phyloP scores from a whole-genome alignment of 2,888 invertebrate species.

The Trimorus sp. region DNA sequence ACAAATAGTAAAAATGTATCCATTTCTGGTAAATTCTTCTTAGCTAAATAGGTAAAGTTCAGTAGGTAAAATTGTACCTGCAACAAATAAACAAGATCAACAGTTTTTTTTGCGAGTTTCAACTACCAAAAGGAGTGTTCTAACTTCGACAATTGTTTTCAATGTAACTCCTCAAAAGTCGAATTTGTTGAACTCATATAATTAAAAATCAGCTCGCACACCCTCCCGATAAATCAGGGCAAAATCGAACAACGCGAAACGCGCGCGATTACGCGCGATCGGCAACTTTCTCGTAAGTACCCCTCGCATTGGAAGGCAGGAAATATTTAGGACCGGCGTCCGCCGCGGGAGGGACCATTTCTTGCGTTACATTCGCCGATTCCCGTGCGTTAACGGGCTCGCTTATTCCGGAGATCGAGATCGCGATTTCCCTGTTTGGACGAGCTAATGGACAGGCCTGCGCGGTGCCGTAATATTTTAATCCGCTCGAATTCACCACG shows the following conservation, averaged over 20 bases:
- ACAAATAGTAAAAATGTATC: no score
- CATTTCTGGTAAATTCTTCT: no score
- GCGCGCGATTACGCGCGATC: constrained; percentile 38
- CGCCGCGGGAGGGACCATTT: constrained; percentile 53
- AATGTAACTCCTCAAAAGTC: no score
- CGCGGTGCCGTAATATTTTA: constrained; percentile 60
- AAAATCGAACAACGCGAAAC: constrained; percentile 34
- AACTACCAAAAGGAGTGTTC: no score
- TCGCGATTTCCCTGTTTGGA: constrained; percentile 65
- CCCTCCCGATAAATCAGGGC: constrained; percentile 31
- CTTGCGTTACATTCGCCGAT: constrained; percentile 47
- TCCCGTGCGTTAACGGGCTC: constrained; percentile 51
- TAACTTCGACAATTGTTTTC: no score
- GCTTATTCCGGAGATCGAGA: constrained; percentile 55
- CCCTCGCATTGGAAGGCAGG: constrained; percentile 46
- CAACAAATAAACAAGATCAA: no score
- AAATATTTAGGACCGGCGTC: constrained; percentile 57
- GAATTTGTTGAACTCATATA: no score
- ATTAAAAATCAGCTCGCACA: neutral
- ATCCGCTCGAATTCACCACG: constrained; percentile 56
- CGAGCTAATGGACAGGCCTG: constrained; percentile 62
- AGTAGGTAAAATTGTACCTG: no score
- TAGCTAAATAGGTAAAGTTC: no score
- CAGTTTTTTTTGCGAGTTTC: no score
- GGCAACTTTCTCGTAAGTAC: constrained; percentile 57